phyloP scores from a whole-genome alignment of 2,888 invertebrate species.

The Brachypterus glaber region DNA sequence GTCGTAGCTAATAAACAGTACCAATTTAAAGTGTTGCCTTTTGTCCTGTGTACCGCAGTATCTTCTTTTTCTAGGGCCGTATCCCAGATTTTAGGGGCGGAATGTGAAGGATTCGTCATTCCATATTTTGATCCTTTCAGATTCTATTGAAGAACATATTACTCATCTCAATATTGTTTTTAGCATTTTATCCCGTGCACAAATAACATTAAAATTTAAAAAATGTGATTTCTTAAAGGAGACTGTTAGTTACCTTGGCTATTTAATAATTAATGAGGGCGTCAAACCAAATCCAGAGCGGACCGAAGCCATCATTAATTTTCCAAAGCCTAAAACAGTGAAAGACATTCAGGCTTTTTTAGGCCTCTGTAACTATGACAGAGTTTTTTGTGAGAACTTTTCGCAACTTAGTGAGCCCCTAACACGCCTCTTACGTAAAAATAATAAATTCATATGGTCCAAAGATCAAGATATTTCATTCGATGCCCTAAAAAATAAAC shows the following conservation, averaged over 20 bases:
- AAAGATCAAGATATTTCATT: slow-evolving; percentile 5
- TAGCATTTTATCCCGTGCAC: background rate
- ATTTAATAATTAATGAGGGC: slow-evolving; percentile 14
- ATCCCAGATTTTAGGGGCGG: slow-evolving; percentile 3
- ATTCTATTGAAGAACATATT: slow-evolving; percentile 8
- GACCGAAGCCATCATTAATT: slow-evolving; percentile 16
- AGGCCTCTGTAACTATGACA: too few relatives aligned
- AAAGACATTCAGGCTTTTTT: slow-evolving; percentile 16
- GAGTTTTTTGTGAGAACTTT: too few relatives aligned
- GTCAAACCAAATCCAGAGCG: slow-evolving; percentile 18
- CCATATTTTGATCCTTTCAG: slow-evolving; percentile 8
- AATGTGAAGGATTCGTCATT: slow-evolving; percentile 7
- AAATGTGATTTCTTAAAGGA: background rate
- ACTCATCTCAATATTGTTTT: background rate
- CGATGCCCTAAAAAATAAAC: slow-evolving; percentile 3
- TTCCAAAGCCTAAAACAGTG: slow-evolving; percentile 12
- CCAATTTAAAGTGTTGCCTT: slow-evolving; percentile 9
- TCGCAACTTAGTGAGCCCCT: too few relatives aligned
- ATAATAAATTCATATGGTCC: too few relatives aligned
- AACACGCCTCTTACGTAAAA: slow-evolving; percentile 5
- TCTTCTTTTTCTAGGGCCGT: slow-evolving; percentile 6
- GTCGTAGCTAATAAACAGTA: slow-evolving; percentile 8
- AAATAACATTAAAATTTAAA: background rate
- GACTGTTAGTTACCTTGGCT: background rate
- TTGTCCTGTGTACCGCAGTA: slow-evolving; percentile 8